Evolutionary conservation across 2,797 vertebrate species (phyloP), one percentile per base, ranked within the genome.

Genomic region (Knipowitschia caucasica): DNA sequence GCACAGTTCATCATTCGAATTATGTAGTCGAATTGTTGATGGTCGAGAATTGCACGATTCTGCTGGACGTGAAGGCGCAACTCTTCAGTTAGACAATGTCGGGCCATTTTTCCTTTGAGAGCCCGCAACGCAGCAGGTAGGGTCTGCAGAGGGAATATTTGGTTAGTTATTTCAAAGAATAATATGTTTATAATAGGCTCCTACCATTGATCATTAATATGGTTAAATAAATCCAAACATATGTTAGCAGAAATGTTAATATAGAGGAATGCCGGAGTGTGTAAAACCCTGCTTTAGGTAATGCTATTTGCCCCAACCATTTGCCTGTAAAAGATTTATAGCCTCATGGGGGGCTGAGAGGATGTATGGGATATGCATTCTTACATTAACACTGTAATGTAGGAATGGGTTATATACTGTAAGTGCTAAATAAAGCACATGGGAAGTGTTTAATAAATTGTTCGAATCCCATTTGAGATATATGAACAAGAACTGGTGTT

Each of bases 1-100:
- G 95, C 93, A 69, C 96, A 98, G 82, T 99, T 99, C 91, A 99
- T 98, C 95, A 99, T 95, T 46, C 95, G 91, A 64, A 98, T 87
- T 21, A 93, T 85, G 73, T 99, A 95, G 84, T 99, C 97, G 47
- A 99, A 99, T 89, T 99, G 97, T 29, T 98, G 94, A 73, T 99
- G 95, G 83, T 99, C 95, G 83, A 99, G 73, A 58, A 99, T 94
- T 29, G 94, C 93, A 0, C 96, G 91, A 73, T 98, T 98, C 64
- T 98, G 94, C 71, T 95, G 95, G 4, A 97, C 95, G 0, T 98
- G 95, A 17, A 91, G 91, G 61, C 94, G 92, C 25, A 99, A 86
- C 36, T 99, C 94, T 38, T 97, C 93, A 0, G 95, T 93, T 59
- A 99, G 89, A 86, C 95, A 98, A 59, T 95, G 95, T 21, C 95